These are phyloP conservation scores for Rhynchophorus ferrugineus DNA, from an alignment of 1,140 invertebrate species.

Conservation along the genomic window DNA sequence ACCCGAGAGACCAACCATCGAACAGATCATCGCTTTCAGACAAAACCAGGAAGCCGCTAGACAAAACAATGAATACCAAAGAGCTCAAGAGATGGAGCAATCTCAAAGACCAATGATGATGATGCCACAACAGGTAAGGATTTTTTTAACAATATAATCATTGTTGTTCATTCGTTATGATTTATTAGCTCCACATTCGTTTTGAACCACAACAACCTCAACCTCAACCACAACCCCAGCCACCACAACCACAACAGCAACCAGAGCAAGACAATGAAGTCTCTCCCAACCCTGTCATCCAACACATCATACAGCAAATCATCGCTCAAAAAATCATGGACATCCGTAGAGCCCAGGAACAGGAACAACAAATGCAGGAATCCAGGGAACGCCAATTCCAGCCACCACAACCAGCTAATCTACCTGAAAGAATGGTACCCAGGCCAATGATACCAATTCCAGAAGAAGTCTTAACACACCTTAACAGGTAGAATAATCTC, in stretches of 20 bases:
- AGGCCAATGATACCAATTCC: constrained; percentile 46
- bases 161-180: too few relatives aligned
- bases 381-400: constrained; percentile 7
- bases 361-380: constrained; percentile 19
- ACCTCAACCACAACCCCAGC: too few relatives aligned
- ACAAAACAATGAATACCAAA: constrained; percentile 12
- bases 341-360: constrained; percentile 23
- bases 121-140: constrained; percentile 15
- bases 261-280: constrained; percentile 18
- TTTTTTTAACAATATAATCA: too few relatives aligned
- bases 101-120: constrained; percentile 17
- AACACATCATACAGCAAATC: constrained; percentile 39
- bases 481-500: constrained; percentile 28
- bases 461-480: constrained; percentile 50
- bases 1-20: constrained; percentile 1
- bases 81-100: constrained; percentile 7
- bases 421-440: constrained; percentile 39
- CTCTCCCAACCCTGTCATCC: constrained; percentile 35
- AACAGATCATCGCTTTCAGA: constrained; percentile 17
- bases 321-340: constrained; percentile 39
- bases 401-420: constrained; percentile 31
- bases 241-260: too few relatives aligned
- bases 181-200: constrained; percentile 15
- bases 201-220: constrained; percentile 20
- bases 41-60: constrained; percentile 11